Conservation (phyloP, 2,113 vertebrate genomes). For the Macrotus californicus region DNA sequence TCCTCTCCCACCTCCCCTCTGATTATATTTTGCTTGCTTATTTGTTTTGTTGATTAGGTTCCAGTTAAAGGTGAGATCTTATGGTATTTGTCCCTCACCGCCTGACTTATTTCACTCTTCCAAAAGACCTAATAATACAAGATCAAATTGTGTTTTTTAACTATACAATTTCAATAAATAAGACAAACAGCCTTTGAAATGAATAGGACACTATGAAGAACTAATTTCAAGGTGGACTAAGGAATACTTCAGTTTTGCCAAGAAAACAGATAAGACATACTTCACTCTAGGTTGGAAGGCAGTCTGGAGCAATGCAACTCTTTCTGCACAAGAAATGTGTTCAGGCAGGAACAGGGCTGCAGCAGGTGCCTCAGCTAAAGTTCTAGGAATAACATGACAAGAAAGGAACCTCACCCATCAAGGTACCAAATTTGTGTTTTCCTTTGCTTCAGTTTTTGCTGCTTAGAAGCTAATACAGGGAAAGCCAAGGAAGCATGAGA, state of each 20-base stretch:
- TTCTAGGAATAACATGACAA: neutral
- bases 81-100: too few species aligned
- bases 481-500: neutral
- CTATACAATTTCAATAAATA: neutral
- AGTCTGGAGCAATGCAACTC: neutral
- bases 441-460: neutral
- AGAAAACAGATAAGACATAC: rapidly evolving
- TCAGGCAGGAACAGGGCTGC: neutral
- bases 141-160: neutral
- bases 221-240: neutral
- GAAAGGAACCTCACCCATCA: neutral
- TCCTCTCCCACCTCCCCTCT: too few species aligned
- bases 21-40: too few species aligned
- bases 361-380: neutral
- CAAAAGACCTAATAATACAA: neutral
- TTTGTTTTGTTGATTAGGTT: too few species aligned
- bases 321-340: neutral
- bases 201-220: neutral
- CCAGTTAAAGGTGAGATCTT: too few species aligned
- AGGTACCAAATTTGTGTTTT: neutral
- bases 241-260: neutral
- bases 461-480: neutral
- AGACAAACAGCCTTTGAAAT: neutral
- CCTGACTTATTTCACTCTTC: neutral
- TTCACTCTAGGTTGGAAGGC: neutral